These are phyloP conservation scores for Calameuta idolon DNA, from an alignment of 2,888 invertebrate genomes.

Conservation along the genomic window DNA sequence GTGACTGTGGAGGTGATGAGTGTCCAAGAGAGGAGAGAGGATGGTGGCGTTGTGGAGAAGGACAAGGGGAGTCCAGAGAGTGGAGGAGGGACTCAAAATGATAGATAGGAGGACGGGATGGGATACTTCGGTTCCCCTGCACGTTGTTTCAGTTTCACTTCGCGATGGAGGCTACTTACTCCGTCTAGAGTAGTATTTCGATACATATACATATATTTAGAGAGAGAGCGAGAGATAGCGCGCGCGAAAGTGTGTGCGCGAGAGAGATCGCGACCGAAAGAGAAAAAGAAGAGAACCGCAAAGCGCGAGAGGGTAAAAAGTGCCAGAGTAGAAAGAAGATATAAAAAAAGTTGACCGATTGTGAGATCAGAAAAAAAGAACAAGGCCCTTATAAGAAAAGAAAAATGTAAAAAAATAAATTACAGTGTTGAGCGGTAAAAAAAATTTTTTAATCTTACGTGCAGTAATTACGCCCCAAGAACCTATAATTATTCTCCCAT, in stretches of 20 bases:
- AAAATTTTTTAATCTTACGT: neutral
- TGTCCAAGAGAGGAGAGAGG: slow-evolving; percentile 34
- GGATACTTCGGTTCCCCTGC: slow-evolving; percentile 58
- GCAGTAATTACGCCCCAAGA: neutral
- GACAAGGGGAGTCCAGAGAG: slow-evolving; percentile 37
- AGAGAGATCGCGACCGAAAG: slow-evolving; percentile 11
- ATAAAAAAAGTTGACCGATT: neutral
- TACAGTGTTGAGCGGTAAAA: neutral
- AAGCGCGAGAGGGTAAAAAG: neutral
- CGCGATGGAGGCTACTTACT: slow-evolving; percentile 57
- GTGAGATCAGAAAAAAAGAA: neutral
- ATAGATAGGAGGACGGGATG: slow-evolving; percentile 64
- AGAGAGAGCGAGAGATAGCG: slow-evolving; percentile 8
- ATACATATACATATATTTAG: slow-evolving; percentile 13
- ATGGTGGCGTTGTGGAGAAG: slow-evolving; percentile 13
- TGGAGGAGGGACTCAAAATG: slow-evolving; percentile 62
- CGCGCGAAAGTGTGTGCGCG: neutral
- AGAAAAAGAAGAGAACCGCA: neutral
- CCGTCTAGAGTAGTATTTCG: slow-evolving; percentile 39
- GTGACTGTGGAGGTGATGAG: slow-evolving; percentile 59
- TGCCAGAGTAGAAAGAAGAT: slow-evolving; percentile 8
- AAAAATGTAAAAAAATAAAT: neutral
- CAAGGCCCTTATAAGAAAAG: neutral
- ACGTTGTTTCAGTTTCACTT: slow-evolving; percentile 62
- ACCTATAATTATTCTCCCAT: neutral